Base-by-base conservation (phyloP, 2,113 vertebrate genomes). In the Struthio camelus region DNA sequence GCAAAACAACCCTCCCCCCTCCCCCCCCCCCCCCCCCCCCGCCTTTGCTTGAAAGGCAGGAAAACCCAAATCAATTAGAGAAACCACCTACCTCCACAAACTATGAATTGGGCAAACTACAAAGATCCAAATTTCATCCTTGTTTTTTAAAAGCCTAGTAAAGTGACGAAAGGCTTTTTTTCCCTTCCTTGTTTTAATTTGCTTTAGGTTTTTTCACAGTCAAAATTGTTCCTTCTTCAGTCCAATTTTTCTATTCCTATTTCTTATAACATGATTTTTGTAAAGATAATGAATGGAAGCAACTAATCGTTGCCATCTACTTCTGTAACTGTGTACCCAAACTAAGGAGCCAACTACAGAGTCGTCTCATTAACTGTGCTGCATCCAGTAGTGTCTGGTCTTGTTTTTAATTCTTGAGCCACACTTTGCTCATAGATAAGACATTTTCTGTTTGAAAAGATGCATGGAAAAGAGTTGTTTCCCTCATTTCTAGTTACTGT, bases 371-470 rank as follows among this genome's bases (percentile, higher is more conserved):
- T 12, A 44, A 5, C 15, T 51, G 66, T 24, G 4, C 10, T 75
- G 38, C 34, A 32, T 17, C 36, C 13, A 54, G 4, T n/a, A 20
- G 36, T 40, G 9, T 42, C 12, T 83, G 56, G 24, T 59, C 18
- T 77, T 16, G 34, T 46, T 73, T 54, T 54, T 42, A 10, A 10
- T 48, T 64, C 61, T 67, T 73, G 34, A 77, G 19, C 14, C 27
- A 59, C 11, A 25, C 5, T 75, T 90, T 32, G 28, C 6, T n/a
- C 34, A 40, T 6, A 77, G 0, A 0, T 30, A 25, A 72, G 25
- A 10, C 22, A 34, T 18, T 54, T 40, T 71, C 42, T 67, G 15
- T 81, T 81, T 51, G 14, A 77, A 84, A 90, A 91, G 25, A 32
- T 46, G 16, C 5, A 22, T 14, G 5, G 30, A 9, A 30, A 76